Conservation (phyloP, 2,797 vertebrate species). For the Pristis pectinata region DNA sequence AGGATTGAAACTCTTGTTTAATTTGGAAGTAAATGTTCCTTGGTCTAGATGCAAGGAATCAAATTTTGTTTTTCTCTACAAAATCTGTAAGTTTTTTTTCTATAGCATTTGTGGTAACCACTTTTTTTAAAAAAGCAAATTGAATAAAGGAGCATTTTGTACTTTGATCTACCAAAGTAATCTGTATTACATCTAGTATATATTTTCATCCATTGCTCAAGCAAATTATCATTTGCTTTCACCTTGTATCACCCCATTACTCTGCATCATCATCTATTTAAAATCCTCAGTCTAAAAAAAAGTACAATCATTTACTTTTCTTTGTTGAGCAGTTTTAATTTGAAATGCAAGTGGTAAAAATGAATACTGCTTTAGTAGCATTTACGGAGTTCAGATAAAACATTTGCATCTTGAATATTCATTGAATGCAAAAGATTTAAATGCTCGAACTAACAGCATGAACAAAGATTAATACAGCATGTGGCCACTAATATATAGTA, state of each 20-base stretch:
- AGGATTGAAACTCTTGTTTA: neutral
- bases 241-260: neutral
- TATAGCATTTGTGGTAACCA: neutral
- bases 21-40: neutral
- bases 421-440: neutral
- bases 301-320: neutral
- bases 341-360: neutral
- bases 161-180: neutral
- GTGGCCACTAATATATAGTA: neutral
- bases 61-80: neutral
- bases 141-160: neutral
- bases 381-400: neutral
- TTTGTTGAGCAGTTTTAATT: neutral
- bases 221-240: neutral
- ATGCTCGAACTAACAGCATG: neutral
- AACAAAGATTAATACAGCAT: neutral
- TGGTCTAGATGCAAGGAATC: neutral
- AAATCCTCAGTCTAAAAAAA: neutral
- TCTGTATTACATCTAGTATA: no score
- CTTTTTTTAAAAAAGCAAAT: neutral
- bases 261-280: neutral
- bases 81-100: neutral
- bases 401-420: neutral
- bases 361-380: neutral
- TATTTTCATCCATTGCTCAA: neutral